Evolutionary conservation across 2,797 vertebrate species (phyloP), one percentile per base, ranked within the genome.

Genomic region (Odontamblyopus rebecca): DNA sequence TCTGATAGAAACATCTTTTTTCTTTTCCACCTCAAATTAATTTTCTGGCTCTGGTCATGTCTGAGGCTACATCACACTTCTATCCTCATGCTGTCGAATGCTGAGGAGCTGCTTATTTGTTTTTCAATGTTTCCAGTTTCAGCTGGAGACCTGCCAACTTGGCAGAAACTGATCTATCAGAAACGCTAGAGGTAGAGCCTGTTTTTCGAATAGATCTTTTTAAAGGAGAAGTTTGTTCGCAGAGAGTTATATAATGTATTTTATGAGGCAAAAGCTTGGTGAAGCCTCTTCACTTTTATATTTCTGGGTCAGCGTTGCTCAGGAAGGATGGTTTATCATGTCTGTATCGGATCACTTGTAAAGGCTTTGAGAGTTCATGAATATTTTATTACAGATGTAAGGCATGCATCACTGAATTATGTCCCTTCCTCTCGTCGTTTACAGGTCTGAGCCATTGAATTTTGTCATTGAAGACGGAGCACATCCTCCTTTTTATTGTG

Each of bases 321-420:
- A 71, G 77, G 70, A 85, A 80, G 61, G 16, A 53, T 76, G 66
- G 76, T 80, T 78, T 54, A 76, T 84, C 35, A 67, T 60, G 41
- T 73, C 60, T 67, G 69, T 77, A 79, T 72, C 75, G 72, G 80
- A 77, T 80, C 68, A 67, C 78, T 79, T 74, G 75, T 79, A 74
- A 69, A 75, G 56, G 59, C 65, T 79, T 78, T 67, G 68, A 74
- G 70, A 81, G 73, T 83, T 84, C 73, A 88, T 91, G 75, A 90
- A 91, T 91, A 83, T 85, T 89, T 86, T 84, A 89, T 86, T 78
- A 79, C 86, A 80, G 82, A 82, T 86, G 82, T 82, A 87, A 84
- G 82, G 78, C 73, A 61, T 83, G 78, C 84, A 87, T 84, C 82
- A 82, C 56, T 83, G 81, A 73, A 71, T 82, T 78, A 29, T 69